Evolutionary conservation across 2,113 vertebrate species (phyloP).

Genomic region (Platysternon megacephalum): DNA sequence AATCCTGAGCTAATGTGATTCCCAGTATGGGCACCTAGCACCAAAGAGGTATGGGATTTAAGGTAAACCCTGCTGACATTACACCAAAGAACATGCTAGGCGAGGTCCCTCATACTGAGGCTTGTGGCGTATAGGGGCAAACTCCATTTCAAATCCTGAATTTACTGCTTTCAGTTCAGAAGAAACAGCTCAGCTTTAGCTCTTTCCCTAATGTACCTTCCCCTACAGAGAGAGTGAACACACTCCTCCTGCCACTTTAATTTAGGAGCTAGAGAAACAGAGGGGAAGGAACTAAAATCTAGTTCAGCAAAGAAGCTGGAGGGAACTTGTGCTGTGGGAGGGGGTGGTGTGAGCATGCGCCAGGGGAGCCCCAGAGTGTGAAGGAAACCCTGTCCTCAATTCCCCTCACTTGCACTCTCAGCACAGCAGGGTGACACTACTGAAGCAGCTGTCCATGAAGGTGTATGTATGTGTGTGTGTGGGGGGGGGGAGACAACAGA

Average conservation of each 20-base stretch:
- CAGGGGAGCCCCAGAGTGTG: neutral
- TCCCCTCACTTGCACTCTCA: neutral
- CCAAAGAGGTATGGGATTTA: rapidly evolving
- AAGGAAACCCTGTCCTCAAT: neutral
- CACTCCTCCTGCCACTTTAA: neutral
- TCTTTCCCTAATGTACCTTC: rapidly evolving
- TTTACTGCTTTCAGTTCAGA: rapidly evolving
- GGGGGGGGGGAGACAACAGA: neutral
- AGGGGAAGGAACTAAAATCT: neutral
- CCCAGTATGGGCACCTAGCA: neutral
- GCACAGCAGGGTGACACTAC: neutral
- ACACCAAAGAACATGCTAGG: neutral
- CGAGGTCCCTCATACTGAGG: neutral
- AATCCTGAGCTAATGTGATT: rapidly evolving
- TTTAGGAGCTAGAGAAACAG: neutral
- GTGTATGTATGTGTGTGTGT: neutral
- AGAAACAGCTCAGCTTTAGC: rapidly evolving
- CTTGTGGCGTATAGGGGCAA: rapidly evolving
- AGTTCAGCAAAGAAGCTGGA: neutral
- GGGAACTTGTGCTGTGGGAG: rapidly evolving
- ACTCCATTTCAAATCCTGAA: neutral
- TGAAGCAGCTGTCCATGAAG: neutral
- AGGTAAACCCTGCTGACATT: neutral
- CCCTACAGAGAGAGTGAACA: rapidly evolving
- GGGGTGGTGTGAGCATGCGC: neutral